Evolutionary conservation across 2,888 invertebrate species (phyloP).

Genomic region (Brachyopa scutellaris): DNA sequence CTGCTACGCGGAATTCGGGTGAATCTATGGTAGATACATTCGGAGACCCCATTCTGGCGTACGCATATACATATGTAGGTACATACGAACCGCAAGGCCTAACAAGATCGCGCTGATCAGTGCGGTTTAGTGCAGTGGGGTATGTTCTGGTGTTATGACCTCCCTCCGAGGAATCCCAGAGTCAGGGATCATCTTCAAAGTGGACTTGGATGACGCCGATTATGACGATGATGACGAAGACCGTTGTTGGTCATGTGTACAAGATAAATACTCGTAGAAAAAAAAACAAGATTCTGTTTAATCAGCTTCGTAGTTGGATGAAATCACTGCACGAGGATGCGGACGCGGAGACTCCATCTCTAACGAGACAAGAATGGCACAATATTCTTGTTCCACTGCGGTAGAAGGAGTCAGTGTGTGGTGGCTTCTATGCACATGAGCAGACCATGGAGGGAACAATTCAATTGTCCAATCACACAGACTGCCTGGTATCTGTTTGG

Average conservation of each 20-base stretch:
- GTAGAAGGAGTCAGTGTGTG: conserved; percentile 34
- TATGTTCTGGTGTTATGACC: conserved; percentile 62
- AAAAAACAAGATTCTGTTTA: conserved; percentile 15
- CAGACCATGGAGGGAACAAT: conserved; percentile 44
- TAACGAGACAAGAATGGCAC: conserved; percentile 48
- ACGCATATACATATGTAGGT: conserved; percentile 29
- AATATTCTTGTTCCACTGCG: neutral
- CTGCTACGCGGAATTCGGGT: conserved; percentile 69
- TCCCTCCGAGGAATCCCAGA: conserved; percentile 54
- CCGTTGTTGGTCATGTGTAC: conserved; percentile 61
- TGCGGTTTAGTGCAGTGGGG: conserved; percentile 6
- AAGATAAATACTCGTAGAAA: conserved; percentile 1
- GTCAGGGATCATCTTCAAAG: conserved; percentile 45
- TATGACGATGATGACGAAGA: conserved; percentile 58
- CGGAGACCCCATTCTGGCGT: conserved; percentile 21
- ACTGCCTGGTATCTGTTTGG: conserved; percentile 29
- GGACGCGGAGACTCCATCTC: conserved; percentile 8
- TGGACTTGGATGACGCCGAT: conserved; percentile 59
- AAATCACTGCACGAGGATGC: conserved; percentile 12
- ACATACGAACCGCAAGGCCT: conserved; percentile 9
- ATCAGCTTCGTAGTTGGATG: conserved; percentile 35
- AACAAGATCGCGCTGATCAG: conserved; percentile 46
- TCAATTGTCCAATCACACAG: conserved; percentile 66
- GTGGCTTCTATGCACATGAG: neutral
- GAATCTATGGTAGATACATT: conserved; percentile 55